Base-by-base conservation (phyloP, 2,113 vertebrate genomes). In the Chionodraco myersi region DNA sequence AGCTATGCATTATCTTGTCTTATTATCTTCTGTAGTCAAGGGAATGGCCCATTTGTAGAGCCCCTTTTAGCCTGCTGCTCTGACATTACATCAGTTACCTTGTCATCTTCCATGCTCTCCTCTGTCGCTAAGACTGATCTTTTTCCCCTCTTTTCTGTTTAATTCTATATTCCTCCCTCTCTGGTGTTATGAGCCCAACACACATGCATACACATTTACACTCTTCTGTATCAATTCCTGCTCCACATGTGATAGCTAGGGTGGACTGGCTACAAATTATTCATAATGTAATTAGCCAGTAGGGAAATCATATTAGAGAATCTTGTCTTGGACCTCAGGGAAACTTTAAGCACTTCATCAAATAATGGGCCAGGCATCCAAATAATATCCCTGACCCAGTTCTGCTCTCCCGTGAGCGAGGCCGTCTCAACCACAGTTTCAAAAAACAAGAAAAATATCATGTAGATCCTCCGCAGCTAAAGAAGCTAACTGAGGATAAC, bases 241-340 rank as follows among this genome's bases (percentile, higher is more conserved):
- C 80, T 79, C 71, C 53, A 80, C 69, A 87, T 83, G 80, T 84
- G 72, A 83, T 75, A 79, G 72, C 79, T 74, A 58, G 63, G 71
- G 72, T 86, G 83, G 60, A 88, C 68, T 14, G 52, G 67, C 63
- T 76, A 66, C 83, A 89, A 91, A 93, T 92, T 90, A 92, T 90
- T 92, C 72, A 92, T 83, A 85, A 89, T 91, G 85, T 86, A 94
- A 93, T 93, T 89, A 87, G 82, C 85, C 80, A 80, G 72, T 8
- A 57, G 82, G 84, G 82, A 89, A 91, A 86, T 86, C 63, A 72
- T 79, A 90, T 84, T 89, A 86, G 75, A 86, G 70, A 68, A 86
- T 91, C 92, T 91, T 85, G 90, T 89, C 79, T 86, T 64, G 59
- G 79, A 89, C 88, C 86, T 82, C 54, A 5, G 80, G 88, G 86